Conservation (phyloP, 2,797 vertebrate species). For the Delichon dasypus region DNA sequence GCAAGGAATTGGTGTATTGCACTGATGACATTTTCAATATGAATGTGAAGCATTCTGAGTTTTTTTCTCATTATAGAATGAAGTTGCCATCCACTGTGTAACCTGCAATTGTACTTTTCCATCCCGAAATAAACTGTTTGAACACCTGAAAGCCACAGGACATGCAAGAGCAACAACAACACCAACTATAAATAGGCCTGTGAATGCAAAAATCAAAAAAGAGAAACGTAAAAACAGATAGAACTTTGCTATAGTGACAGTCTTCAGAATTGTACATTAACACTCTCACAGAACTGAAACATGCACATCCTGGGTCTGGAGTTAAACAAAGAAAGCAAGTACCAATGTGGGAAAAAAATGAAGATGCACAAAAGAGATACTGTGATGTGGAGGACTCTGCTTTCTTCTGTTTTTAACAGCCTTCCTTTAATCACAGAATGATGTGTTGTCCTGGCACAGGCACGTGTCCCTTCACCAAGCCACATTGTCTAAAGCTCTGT, state of each 20-base stretch:
- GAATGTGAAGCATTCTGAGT: not conserved
- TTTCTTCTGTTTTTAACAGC: constrained; percentile 43
- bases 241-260: not conserved
- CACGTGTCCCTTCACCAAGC: not conserved
- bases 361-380: constrained; percentile 1
- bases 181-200: constrained; percentile 41
- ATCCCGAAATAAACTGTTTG: constrained; percentile 95
- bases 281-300: constrained; percentile 31
- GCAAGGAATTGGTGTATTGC: not conserved
- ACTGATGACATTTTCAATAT: not conserved
- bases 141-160: constrained; percentile 90
- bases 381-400: constrained; percentile 24
- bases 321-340: constrained; percentile 38
- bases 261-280: not conserved
- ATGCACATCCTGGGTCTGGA: not conserved
- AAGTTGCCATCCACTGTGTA: constrained; percentile 81
- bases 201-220: constrained; percentile 81
- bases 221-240: constrained; percentile 91
- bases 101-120: constrained; percentile 86
- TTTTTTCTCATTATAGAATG: constrained; percentile 68
- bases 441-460: not conserved
- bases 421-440: constrained; percentile 29
- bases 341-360: not conserved
- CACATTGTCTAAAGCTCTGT: not conserved
- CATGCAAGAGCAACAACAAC: constrained; percentile 81